Evolutionary conservation across 1,140 invertebrate genomes (phyloP), one percentile per base, ranked within the genome.

Genomic region (Hypsibius dujardini): DNA sequence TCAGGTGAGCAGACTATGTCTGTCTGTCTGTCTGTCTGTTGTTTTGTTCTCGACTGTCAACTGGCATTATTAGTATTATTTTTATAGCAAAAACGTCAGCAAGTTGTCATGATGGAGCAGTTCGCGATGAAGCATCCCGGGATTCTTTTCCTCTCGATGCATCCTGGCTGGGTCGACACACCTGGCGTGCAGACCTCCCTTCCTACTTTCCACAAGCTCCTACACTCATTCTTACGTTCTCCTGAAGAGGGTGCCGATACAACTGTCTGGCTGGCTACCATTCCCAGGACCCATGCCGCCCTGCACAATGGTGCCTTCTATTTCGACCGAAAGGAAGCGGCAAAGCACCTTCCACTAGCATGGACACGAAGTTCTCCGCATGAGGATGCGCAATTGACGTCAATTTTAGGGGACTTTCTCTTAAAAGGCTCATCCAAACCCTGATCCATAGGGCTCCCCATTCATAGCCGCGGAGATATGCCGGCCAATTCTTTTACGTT

Each of bases 131-230:
- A 75, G 46, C 78, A 80, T 75, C 79, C 81, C 42, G 77, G 77
- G 15, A 75, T 84, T 59, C 79, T 82, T 72, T 83, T 83, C 74
- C 80, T 79, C 42, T 74, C 76, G 50, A 82, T 82, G 81, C 82
- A 83, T 74, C 82, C 81, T 2, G 83, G 83, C 45, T 84, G 83
- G 83, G 80, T 80, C 2, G 81, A 82, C 72, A 83, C 82, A 40
- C 78, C 79, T 70, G 82, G 79, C 72, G 79, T 83, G 40, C 74
- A 76, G 67, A 75, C 74, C 40, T 76, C 82, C 14, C 80, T 83
- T 77, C 82, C 82, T 1, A 76, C 77, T 56, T 83, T 83, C 74
- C 79, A 82, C 74, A 76, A 77, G 46, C 79, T 79, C 74, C 82
- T 82, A 79, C 79, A 83, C 74, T 76, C 78, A 46, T 75, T 75